These are phyloP conservation scores for Hephaestus fuliginosus DNA, from an alignment of 2,797 vertebrate genomes.

Conservation along the genomic window DNA sequence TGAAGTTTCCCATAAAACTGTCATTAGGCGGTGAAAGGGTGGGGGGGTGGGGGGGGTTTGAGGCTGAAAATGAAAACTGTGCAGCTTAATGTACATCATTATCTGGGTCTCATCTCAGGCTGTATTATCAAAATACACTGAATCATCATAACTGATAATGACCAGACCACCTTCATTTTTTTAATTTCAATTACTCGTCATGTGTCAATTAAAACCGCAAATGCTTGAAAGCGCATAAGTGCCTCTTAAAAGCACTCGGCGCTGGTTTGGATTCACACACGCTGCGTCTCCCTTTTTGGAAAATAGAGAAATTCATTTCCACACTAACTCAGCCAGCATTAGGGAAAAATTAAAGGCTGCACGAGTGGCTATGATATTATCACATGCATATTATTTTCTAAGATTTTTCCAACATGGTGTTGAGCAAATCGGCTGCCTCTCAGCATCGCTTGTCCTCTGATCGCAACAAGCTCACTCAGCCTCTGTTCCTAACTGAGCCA, in stretches of 20 bases:
- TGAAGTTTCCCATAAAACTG: constrained; percentile 84
- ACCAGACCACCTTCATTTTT: constrained; percentile 60
- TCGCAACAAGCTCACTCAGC: constrained; percentile 56
- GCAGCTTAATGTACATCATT: constrained; percentile 79
- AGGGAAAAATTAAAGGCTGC: constrained; percentile 46
- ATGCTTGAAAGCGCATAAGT: constrained; percentile 27
- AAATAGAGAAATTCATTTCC: constrained; percentile 60
- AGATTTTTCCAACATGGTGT: constrained; percentile 28
- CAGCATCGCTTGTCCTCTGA: constrained; percentile 44
- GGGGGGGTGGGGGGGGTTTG: constrained; percentile 15
- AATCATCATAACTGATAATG: constrained; percentile 78
- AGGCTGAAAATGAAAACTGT: constrained; percentile 70
- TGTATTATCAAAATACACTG: constrained; percentile 79
- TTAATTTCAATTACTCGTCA: constrained; percentile 65
- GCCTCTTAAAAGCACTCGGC: constrained; percentile 44
- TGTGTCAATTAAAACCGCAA: constrained; percentile 64
- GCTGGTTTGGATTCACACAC: constrained; percentile 23
- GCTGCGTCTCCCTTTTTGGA: constrained; percentile 18
- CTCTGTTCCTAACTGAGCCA: constrained; percentile 43
- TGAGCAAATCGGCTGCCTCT: constrained; percentile 44
- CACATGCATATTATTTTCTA: constrained; percentile 47
- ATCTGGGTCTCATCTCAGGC: constrained; percentile 69
- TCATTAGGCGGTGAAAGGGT: constrained; percentile 72
- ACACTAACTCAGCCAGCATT: constrained; percentile 47
- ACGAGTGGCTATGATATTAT: constrained; percentile 51